phyloP scores from a whole-genome alignment of 2,797 vertebrate species.

The Gadopsis bispinosus region DNA sequence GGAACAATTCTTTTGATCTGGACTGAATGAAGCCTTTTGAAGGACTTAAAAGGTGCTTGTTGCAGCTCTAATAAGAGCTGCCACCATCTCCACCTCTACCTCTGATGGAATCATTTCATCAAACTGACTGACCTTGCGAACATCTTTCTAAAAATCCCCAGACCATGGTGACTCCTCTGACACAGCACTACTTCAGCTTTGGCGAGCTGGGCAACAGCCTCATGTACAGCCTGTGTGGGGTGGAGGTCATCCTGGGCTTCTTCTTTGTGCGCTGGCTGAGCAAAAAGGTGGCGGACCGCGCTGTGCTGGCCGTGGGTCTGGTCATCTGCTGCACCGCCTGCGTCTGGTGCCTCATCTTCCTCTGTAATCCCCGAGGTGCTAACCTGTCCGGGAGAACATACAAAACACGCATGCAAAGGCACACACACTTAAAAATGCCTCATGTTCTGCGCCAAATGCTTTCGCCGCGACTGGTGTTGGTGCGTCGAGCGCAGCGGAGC shows the following conservation, averaged over 20 bases:
- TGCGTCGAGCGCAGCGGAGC: slow-evolving; percentile 45
- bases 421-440: slow-evolving; percentile 7
- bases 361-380: slow-evolving; percentile 87
- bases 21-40: slow-evolving; percentile 26
- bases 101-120: slow-evolving; percentile 24
- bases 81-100: slow-evolving; percentile 10
- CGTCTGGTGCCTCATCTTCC: slow-evolving; percentile 89
- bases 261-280: slow-evolving; percentile 89
- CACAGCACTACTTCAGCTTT: slow-evolving; percentile 87
- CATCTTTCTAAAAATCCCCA: slow-evolving; percentile 55
- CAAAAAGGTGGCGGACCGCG: slow-evolving; percentile 84
- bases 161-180: slow-evolving; percentile 91
- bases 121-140: slow-evolving; percentile 26
- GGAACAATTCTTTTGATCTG: slow-evolving; percentile 42
- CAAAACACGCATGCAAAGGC: slow-evolving; percentile 27
- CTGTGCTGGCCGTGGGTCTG: slow-evolving; percentile 84
- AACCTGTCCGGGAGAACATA: slow-evolving; percentile 34
- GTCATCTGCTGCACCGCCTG: slow-evolving; percentile 87
- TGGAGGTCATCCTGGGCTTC: slow-evolving; percentile 90
- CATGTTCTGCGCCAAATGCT: slow-evolving; percentile 24
- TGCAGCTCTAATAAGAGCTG: slow-evolving; percentile 33
- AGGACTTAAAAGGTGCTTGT: slow-evolving; percentile 29
- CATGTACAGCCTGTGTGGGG: slow-evolving; percentile 90
- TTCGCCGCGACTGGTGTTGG: slow-evolving; percentile 31
- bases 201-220: slow-evolving; percentile 90